These are phyloP conservation scores for Erethizon dorsatum DNA, from an alignment of 2,797 vertebrate species.

Conservation along the genomic window DNA sequence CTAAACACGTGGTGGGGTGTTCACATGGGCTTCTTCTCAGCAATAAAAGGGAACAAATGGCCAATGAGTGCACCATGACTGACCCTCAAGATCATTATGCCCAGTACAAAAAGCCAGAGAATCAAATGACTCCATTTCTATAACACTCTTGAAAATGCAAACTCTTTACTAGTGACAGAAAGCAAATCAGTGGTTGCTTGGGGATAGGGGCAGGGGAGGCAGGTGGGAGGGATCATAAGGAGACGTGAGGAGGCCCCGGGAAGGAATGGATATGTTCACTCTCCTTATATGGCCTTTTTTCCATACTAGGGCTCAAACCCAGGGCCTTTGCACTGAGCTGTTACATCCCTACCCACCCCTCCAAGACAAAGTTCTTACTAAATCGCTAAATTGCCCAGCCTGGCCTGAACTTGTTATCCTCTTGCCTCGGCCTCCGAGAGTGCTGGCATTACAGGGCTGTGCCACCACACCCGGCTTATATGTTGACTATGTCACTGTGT, in stretches of 20 bases:
- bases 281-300: neutral
- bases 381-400: neutral
- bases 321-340: neutral
- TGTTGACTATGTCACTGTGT: neutral
- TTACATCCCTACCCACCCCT: neutral
- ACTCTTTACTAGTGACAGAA: constrained; percentile 32
- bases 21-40: neutral
- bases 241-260: neutral
- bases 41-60: neutral
- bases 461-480: neutral
- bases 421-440: neutral
- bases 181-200: constrained; percentile 22
- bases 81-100: neutral
- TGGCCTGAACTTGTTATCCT: neutral
- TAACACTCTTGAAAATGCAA: constrained; percentile 44
- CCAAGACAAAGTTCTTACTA: neutral
- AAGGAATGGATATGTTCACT: neutral
- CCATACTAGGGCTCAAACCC: neutral
- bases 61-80: neutral
- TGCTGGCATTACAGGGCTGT: neutral
- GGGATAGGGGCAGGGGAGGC: neutral
- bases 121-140: neutral
- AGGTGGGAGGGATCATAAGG: neutral
- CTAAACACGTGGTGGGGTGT: neutral
- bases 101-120: constrained; percentile 25